Conservation (phyloP, 92 coral and sea anemone species). For the Zoanthus gigantus region DNA sequence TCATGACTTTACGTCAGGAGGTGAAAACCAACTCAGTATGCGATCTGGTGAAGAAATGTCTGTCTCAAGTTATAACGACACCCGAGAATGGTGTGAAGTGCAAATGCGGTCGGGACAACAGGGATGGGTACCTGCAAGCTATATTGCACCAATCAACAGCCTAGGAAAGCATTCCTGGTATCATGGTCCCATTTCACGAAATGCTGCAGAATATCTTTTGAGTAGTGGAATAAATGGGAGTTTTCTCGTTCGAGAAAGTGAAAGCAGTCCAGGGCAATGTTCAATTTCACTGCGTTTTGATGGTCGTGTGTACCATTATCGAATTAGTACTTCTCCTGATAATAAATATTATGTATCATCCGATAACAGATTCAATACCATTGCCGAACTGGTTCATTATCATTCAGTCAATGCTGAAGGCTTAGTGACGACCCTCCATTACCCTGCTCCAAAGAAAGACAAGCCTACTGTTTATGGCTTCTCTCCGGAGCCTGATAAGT, state of each 20-base stretch:
- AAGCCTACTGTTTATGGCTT: constrained; percentile 94
- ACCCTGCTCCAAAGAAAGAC: constrained; percentile 95
- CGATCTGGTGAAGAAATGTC: constrained; percentile 89
- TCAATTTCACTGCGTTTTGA: constrained; percentile 96
- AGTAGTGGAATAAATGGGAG: constrained; percentile 99
- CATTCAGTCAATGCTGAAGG: constrained; percentile 99
- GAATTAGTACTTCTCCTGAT: constrained; percentile 87
- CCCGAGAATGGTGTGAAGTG: constrained; percentile 94
- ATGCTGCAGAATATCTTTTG: constrained; percentile 90
- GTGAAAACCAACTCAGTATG: constrained; percentile 87
- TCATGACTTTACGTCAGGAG: constrained; percentile 92
- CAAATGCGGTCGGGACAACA: constrained; percentile 87
- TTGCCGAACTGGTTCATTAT: constrained; percentile 97
- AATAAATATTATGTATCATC: constrained; percentile 86
- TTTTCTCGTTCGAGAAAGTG: constrained; percentile 97
- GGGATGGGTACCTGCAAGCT: constrained; percentile 97
- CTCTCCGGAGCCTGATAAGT: constrained; percentile 95
- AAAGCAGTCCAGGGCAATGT: constrained; percentile 94
- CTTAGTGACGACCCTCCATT: constrained; percentile 94
- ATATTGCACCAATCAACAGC: constrained; percentile 93
- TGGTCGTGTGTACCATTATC: constrained; percentile 96
- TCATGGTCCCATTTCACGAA: constrained; percentile 95
- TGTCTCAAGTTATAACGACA: constrained; percentile 80
- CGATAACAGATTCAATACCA: constrained; percentile 85
- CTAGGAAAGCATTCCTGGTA: constrained; percentile 97